phyloP scores from a whole-genome alignment of 2,888 invertebrate genomes.

The Eubasilissa splendida region DNA sequence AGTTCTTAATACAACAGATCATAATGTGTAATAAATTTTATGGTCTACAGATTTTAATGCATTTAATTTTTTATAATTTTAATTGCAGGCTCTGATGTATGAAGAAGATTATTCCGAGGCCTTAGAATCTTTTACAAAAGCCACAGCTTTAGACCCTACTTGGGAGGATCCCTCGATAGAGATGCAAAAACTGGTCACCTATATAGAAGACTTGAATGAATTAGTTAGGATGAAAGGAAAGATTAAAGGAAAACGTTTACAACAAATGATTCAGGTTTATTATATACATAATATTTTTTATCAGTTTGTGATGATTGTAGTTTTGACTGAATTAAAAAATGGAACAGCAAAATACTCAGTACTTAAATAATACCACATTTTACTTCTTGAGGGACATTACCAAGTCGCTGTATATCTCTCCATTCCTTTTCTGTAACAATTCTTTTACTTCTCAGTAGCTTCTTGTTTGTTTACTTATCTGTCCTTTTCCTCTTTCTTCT shows the following conservation, averaged over 20 bases:
- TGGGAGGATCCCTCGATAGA: conserved; percentile 81
- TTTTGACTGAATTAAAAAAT: no score
- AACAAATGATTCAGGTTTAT: conserved; percentile 77
- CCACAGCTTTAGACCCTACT: conserved; percentile 81
- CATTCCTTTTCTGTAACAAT: no score
- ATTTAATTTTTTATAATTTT: conserved; percentile 7
- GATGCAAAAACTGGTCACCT: conserved; percentile 75
- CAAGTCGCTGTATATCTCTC: no score
- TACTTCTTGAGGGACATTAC: no score
- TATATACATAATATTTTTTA: background rate
- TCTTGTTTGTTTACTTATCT: no score
- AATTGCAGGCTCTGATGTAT: conserved; percentile 80
- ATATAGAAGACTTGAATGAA: conserved; percentile 77
- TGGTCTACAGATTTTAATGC: no score
- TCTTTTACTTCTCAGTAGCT: no score
- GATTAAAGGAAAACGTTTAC: conserved; percentile 81
- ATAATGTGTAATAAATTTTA: no score
- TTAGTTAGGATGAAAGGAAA: conserved; percentile 80
- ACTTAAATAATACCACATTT: no score
- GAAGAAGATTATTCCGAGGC: conserved; percentile 84
- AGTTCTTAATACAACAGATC: no score
- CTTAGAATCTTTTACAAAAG: conserved; percentile 78
- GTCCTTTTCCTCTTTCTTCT: no score
- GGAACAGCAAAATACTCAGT: no score
- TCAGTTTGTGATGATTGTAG: background rate